phyloP scores from a whole-genome alignment of 2,113 vertebrate species.

The Mohoua ochrocephala region DNA sequence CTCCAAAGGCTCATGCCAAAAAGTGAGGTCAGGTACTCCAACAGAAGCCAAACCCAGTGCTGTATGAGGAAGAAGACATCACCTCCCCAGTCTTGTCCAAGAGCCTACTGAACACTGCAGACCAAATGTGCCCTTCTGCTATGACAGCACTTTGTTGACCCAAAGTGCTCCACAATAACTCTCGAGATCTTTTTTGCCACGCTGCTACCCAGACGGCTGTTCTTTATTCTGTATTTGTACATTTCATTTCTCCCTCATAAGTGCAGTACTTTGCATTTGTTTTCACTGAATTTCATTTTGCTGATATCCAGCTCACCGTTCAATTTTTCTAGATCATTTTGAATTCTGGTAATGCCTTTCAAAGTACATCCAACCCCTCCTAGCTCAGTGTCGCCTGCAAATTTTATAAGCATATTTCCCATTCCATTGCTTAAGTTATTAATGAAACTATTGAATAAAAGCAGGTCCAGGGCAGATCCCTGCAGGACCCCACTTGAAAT shows the following conservation, averaged over 20 bases:
- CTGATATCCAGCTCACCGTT: background rate
- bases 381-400: background rate
- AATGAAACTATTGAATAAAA: conserved; percentile 30
- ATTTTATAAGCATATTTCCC: conserved; percentile 28
- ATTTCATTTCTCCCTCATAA: background rate
- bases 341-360: conserved; percentile 11
- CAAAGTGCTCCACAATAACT: background rate
- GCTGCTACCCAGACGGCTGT: background rate
- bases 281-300: background rate
- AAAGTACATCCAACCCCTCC: background rate
- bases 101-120: background rate
- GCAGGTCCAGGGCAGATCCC: conserved; percentile 2
- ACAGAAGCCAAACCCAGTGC: background rate
- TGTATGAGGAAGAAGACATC: background rate
- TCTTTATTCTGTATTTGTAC: background rate
- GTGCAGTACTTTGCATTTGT: background rate
- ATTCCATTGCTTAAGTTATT: conserved; percentile 27
- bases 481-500: conserved; percentile 18
- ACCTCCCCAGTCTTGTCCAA: background rate
- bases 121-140: background rate
- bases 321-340: background rate
- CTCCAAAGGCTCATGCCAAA: background rate
- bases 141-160: background rate
- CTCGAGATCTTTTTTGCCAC: background rate
- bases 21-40: background rate